Conservation (phyloP, 2,888 invertebrate species). For the Galerucella calmariensis region DNA sequence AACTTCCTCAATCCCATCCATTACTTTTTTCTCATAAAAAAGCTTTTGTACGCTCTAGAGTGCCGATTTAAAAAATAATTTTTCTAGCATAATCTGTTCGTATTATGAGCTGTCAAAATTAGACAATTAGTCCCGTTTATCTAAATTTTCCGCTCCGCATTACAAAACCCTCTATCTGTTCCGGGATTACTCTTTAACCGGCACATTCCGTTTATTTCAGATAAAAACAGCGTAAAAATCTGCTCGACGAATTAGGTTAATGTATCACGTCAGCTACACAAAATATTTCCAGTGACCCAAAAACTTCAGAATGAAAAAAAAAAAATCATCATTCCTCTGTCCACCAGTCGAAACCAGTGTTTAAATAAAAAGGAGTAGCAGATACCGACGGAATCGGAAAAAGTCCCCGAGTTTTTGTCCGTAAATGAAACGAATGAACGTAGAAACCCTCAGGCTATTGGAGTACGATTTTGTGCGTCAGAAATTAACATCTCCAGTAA, state of each 20-base stretch:
- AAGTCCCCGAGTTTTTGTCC: neutral
- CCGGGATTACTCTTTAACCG: conserved; percentile 9
- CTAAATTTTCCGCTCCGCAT: neutral
- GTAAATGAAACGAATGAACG: conserved; percentile 4
- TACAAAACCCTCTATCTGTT: conserved; percentile 2
- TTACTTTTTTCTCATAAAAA: no score
- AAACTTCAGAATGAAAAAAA: conserved; percentile 17
- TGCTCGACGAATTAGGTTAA: conserved; percentile 15
- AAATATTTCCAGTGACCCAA: conserved; percentile 16
- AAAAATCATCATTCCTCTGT: conserved; percentile 1
- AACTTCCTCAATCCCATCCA: no score
- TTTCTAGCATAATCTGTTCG: no score
- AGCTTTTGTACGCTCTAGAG: no score
- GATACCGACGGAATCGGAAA: neutral
- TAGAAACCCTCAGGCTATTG: neutral
- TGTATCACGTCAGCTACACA: conserved; percentile 10
- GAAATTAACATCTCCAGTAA: conserved; percentile 22
- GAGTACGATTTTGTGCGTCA: neutral
- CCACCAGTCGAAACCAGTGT: conserved; percentile 4
- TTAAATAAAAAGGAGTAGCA: neutral
- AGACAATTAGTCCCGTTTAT: neutral
- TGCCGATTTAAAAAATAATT: no score
- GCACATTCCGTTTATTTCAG: conserved; percentile 1
- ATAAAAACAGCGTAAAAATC: conserved; percentile 12
- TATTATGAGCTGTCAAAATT: neutral